Conservation (phyloP, 2,797 vertebrate species). For the Halcyon smyrnensis region DNA sequence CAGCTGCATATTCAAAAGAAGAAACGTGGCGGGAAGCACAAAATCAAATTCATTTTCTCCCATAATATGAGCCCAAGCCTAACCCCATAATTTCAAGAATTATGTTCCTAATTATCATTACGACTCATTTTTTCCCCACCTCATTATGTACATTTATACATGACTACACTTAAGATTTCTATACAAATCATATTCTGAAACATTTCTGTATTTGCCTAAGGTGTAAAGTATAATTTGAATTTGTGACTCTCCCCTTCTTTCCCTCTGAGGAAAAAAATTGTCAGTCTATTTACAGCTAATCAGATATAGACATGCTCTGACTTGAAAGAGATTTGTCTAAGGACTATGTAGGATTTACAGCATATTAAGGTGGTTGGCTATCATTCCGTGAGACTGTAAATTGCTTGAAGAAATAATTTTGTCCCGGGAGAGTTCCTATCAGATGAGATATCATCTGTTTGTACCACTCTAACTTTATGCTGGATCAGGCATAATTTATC, state of each 20-base stretch:
- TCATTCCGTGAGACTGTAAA: constrained; percentile 4
- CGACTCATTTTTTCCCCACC: neutral
- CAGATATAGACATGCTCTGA: neutral
- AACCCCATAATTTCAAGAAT: neutral
- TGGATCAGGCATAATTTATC: constrained; percentile 15
- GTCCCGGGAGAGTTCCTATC: constrained; percentile 22
- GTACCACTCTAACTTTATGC: constrained; percentile 10
- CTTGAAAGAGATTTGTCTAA: constrained; percentile 12
- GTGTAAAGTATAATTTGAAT: constrained; percentile 5
- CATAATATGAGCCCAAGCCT: neutral
- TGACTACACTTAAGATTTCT: neutral
- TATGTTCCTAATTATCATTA: neutral
- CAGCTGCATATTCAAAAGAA: neutral
- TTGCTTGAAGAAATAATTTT: constrained; percentile 36
- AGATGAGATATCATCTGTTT: constrained; percentile 16
- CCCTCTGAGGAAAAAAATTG: neutral
- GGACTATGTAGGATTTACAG: neutral
- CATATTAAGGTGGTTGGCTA: neutral
- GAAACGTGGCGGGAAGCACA: neutral
- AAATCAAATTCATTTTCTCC: neutral
- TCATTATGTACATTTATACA: neutral
- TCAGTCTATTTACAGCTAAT: constrained; percentile 29
- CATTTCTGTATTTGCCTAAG: neutral
- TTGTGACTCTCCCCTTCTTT: neutral
- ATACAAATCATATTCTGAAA: neutral